Percentiles rank a stretch among this genome's conserved stretches.
Evolutionary conservation across 2,888 invertebrate species (phyloP).

Genomic region (Camptogramma bilineatum): DNA sequence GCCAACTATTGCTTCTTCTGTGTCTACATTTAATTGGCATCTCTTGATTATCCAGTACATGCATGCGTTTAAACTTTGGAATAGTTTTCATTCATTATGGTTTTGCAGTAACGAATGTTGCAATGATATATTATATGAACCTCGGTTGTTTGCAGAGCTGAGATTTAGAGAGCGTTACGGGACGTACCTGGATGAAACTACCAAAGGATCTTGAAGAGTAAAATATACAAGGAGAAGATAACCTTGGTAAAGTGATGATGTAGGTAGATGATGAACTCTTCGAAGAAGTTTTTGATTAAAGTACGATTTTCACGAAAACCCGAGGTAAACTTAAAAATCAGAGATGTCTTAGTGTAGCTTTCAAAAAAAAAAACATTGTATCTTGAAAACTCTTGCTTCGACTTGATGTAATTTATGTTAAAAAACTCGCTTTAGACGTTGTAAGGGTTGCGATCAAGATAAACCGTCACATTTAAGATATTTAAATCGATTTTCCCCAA

Average conservation of each 20-base stretch:
- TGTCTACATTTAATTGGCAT: slow-evolving; percentile 67
- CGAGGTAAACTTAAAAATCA: not conserved
- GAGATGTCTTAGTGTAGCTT: not conserved
- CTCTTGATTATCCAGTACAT: slow-evolving; percentile 55
- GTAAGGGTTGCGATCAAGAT: slow-evolving; percentile 67
- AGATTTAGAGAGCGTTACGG: not conserved
- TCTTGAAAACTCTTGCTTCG: not conserved
- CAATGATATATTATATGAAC: slow-evolving; percentile 3
- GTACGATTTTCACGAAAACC: no score
- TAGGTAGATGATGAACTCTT: no score
- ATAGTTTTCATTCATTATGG: slow-evolving; percentile 39
- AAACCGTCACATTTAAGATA: slow-evolving; percentile 82
- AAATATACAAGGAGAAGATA: no score
- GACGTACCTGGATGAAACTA: not conserved
- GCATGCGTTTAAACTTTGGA: slow-evolving; percentile 39
- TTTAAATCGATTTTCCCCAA: slow-evolving; percentile 85
- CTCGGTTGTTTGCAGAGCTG: not conserved
- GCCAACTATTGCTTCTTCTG: slow-evolving; percentile 8
- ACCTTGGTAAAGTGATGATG: no score
- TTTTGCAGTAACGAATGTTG: slow-evolving; percentile 13
- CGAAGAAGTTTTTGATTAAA: no score
- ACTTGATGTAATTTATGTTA: slow-evolving; percentile 3
- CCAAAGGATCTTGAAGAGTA: no score
- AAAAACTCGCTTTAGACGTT: slow-evolving; percentile 22
- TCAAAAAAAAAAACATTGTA: not conserved